phyloP scores from a whole-genome alignment of 2,797 vertebrate species.

The Gymnopithys bicolor region DNA sequence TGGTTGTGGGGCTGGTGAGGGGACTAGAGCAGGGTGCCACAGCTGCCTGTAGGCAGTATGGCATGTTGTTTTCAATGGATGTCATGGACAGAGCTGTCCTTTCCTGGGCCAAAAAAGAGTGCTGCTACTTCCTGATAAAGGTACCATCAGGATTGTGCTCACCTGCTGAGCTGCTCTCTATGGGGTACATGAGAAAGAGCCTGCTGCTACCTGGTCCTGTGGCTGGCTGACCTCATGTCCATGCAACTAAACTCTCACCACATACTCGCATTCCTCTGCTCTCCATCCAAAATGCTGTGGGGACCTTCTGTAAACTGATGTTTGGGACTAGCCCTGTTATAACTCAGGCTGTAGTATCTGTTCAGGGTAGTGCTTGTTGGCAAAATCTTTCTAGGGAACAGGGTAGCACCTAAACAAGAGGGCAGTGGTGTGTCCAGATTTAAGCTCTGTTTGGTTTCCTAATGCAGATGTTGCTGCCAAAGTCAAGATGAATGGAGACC shows the following conservation, averaged over 20 bases:
- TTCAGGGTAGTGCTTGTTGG: neutral
- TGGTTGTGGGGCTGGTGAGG: neutral
- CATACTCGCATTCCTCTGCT: neutral
- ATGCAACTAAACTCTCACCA: too few relatives aligned
- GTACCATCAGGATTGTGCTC: neutral
- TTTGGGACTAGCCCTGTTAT: neutral
- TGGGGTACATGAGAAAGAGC: neutral
- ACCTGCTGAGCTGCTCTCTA: neutral
- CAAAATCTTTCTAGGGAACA: neutral
- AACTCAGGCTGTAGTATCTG: neutral
- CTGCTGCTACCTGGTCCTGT: neutral
- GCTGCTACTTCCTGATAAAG: neutral
- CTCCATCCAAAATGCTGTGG: neutral
- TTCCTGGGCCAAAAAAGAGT: neutral
- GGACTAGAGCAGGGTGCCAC: neutral
- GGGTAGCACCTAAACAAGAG: neutral
- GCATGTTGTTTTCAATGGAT: neutral
- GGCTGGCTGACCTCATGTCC: neutral
- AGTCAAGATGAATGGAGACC: neutral
- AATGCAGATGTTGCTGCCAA: neutral
- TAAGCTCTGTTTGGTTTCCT: neutral
- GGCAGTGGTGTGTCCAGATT: neutral
- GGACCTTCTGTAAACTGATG: rapidly evolving
- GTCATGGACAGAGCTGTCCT: neutral
- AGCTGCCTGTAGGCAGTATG: neutral